A percentile compares a stretch with the other conserved stretches of the same genome.
phyloP scores from a whole-genome alignment of 2,113 vertebrate genomes.

The Cricetomys ansorgei region DNA sequence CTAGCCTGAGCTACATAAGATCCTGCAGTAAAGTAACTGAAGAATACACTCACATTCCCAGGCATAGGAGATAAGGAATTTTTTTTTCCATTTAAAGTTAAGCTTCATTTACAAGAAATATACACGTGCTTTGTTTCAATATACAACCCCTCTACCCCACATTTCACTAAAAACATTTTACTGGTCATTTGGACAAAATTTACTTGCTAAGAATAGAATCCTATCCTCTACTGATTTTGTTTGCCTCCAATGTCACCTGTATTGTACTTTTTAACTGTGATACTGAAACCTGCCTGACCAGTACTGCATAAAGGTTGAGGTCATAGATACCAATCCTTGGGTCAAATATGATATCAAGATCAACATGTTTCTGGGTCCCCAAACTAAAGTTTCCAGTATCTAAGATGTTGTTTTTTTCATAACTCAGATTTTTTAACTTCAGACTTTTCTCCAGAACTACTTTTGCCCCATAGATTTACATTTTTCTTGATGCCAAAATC shows the following conservation, averaged over 20 bases:
- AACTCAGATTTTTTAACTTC: background rate
- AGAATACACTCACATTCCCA: background rate
- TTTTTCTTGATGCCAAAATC: background rate
- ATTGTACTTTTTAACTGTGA: background rate
- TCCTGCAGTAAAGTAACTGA: background rate
- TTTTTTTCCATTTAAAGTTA: background rate
- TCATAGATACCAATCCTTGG: background rate
- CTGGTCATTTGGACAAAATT: background rate
- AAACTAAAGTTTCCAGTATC: background rate
- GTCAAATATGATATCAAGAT: background rate
- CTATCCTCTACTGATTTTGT: background rate
- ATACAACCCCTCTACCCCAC: background rate
- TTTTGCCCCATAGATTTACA: background rate
- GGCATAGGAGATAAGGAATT: background rate
- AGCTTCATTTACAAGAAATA: background rate
- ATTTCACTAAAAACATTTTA: background rate
- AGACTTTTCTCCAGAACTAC: background rate
- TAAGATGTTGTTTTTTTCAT: background rate
- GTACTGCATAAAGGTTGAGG: background rate
- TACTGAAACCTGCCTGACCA: background rate
- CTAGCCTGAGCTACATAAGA: background rate
- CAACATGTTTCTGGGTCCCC: background rate
- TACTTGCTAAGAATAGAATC: background rate
- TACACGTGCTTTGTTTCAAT: slow-evolving; percentile 12
- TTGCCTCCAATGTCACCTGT: background rate